These are phyloP conservation scores for Gastracanthus pulcherrimus DNA, from an alignment of 2,888 invertebrate species.

Conservation along the genomic window DNA sequence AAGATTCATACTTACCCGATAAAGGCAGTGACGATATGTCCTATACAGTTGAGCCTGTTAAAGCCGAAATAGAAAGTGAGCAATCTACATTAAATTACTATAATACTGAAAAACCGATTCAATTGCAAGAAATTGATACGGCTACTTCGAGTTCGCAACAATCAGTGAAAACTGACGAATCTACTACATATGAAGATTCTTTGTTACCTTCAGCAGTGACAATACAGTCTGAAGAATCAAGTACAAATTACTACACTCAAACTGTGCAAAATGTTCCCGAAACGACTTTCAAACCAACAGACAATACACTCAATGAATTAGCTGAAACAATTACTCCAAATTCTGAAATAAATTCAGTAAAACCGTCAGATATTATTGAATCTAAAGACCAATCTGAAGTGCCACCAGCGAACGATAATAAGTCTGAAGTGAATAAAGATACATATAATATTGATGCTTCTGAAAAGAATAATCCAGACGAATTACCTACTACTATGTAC, in stretches of 20 bases:
- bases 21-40: not conserved
- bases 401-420: not conserved
- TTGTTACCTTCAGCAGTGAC: not conserved
- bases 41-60: not conserved
- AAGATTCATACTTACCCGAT: conserved; percentile 1
- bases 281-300: not conserved
- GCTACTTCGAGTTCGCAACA: not conserved
- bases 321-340: conserved; percentile 13
- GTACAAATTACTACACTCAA: not conserved
- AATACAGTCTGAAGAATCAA: not conserved
- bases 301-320: not conserved
- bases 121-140: not conserved
- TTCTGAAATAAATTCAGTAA: not conserved
- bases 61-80: conserved; percentile 9
- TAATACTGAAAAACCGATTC: conserved; percentile 15
- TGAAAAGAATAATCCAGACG: not conserved
- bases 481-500: not conserved
- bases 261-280: conserved; percentile 12
- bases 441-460: not conserved
- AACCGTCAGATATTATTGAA: not conserved
- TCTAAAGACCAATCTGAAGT: not conserved
- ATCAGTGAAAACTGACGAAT: conserved; percentile 13
- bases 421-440: not conserved
- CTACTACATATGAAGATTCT: not conserved
- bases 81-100: not conserved